phyloP scores from a whole-genome alignment of 2,113 vertebrate species.

The Patagioenas fasciata region DNA sequence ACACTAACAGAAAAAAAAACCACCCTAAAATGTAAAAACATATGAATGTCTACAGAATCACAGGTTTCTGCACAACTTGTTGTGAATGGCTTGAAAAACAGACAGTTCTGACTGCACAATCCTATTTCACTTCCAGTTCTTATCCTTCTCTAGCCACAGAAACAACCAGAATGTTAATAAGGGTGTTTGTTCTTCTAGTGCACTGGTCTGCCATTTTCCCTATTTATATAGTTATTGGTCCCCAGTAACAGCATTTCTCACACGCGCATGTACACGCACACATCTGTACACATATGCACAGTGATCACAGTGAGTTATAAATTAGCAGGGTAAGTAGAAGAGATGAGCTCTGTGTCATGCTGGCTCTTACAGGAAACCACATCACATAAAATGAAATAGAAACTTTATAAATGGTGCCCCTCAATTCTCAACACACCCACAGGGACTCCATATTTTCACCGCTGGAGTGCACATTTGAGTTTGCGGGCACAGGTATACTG shows the following conservation, averaged over 20 bases:
- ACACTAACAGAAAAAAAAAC: not conserved
- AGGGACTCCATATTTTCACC: not conserved
- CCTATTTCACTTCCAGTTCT: not conserved
- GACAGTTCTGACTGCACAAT: not conserved
- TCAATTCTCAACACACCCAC: not conserved
- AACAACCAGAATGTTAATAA: not conserved
- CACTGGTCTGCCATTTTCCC: not conserved
- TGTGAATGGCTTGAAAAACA: not conserved
- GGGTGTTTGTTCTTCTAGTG: not conserved
- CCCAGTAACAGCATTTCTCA: not conserved
- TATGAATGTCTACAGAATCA: not conserved
- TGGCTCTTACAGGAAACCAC: not conserved
- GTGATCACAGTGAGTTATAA: not conserved
- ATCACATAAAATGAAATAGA: not conserved
- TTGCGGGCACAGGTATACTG: rapidly evolving
- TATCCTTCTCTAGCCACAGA: not conserved
- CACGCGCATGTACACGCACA: rapidly evolving
- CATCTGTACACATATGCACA: not conserved
- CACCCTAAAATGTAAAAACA: not conserved
- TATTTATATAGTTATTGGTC: not conserved
- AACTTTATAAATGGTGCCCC: not conserved
- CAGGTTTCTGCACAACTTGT: not conserved
- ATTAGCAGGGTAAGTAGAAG: not conserved
- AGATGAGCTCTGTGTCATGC: not conserved
- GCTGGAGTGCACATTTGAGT: not conserved